These are phyloP conservation scores for Sarcophaga carnaria DNA, from an alignment of 2,888 invertebrate species.

Conservation along the genomic window DNA sequence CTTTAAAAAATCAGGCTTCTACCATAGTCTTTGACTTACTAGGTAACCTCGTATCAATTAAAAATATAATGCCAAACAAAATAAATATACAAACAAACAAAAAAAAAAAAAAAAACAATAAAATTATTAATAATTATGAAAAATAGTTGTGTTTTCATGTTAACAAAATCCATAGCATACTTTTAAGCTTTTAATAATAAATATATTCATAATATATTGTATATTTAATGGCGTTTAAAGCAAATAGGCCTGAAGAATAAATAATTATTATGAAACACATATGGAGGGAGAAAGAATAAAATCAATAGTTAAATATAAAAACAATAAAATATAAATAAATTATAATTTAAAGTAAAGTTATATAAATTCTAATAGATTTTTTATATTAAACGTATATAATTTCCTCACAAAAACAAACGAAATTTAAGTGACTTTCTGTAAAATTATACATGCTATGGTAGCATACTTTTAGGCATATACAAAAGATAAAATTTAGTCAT, in stretches of 20 bases:
- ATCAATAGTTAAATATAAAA: neutral
- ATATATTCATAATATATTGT: neutral
- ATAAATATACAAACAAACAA: neutral
- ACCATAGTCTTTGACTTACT: neutral
- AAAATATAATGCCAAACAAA: neutral
- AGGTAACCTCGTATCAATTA: neutral
- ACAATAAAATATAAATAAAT: neutral
- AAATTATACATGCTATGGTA: neutral
- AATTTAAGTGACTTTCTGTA: too few relatives aligned
- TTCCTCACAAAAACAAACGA: too few relatives aligned
- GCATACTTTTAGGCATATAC: neutral
- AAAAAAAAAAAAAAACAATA: neutral
- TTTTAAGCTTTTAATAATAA: neutral
- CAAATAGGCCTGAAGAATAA: neutral
- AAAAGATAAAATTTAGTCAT: neutral
- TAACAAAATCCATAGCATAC: neutral
- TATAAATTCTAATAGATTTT: too few relatives aligned
- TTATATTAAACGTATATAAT: too few relatives aligned
- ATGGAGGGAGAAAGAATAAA: neutral
- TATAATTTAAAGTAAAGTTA: too few relatives aligned
- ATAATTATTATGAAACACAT: neutral
- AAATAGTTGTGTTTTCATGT: neutral
- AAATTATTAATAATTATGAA: neutral
- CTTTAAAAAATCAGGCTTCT: neutral
- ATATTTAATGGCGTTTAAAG: neutral